Conservation (phyloP, 2,888 invertebrate genomes). For the Cylloceria caligata region DNA sequence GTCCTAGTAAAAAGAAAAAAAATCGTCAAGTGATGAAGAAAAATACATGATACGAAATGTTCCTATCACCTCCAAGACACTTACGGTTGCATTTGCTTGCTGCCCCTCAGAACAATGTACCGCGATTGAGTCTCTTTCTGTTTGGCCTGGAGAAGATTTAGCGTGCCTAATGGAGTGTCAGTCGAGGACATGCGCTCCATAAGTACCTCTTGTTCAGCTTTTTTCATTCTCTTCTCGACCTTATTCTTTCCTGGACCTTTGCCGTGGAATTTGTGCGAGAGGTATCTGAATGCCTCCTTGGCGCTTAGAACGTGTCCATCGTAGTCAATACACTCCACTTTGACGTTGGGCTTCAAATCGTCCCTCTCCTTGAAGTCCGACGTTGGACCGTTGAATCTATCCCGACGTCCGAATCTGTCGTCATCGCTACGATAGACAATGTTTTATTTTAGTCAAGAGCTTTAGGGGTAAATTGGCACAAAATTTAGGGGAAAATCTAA, state of each 20-base stretch:
- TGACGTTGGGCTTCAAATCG: conserved; percentile 96
- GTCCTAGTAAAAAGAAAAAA: conserved; percentile 77
- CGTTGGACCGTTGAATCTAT: conserved; percentile 93
- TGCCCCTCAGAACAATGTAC: conserved; percentile 96
- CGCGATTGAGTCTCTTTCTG: conserved; percentile 97
- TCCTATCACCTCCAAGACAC: conserved; percentile 52
- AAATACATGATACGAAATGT: too few species aligned
- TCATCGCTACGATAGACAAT: conserved; percentile 87
- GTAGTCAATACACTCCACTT: conserved; percentile 89
- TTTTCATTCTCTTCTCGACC: conserved; percentile 97
- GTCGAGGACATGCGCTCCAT: conserved; percentile 99
- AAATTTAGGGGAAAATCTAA: too few species aligned
- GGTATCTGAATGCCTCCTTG: conserved; percentile 98
- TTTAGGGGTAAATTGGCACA: too few species aligned
- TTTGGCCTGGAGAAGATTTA: conserved; percentile 97
- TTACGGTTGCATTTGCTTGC: conserved; percentile 88
- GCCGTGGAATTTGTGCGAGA: conserved; percentile 99
- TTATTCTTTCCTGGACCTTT: conserved; percentile 99
- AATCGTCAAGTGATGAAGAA: background rate
- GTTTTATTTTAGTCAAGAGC: background rate
- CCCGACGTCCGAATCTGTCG: conserved; percentile 90
- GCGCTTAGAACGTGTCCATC: conserved; percentile 94
- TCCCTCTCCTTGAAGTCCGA: conserved; percentile 97
- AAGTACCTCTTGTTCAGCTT: conserved; percentile 96
- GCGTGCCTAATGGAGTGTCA: conserved; percentile 97